These are phyloP conservation scores for Antheraea pernyi DNA, from an alignment of 1,140 invertebrate species.

Conservation along the genomic window DNA sequence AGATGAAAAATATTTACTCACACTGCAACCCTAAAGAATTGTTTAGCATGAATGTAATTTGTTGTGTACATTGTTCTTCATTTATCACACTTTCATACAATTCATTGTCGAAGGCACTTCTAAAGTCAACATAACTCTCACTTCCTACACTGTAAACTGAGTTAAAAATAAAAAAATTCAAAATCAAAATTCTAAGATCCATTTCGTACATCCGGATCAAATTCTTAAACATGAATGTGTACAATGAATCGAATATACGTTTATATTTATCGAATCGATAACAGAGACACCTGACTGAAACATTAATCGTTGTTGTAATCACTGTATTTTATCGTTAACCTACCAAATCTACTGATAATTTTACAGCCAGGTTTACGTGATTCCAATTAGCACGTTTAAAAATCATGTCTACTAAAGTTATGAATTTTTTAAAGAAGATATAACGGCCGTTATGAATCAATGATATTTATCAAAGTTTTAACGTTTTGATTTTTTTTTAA, in stretches of 20 bases:
- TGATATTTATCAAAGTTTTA: too few relatives aligned
- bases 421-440: too few relatives aligned
- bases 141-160: not conserved
- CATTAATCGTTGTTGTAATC: not conserved
- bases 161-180: not conserved
- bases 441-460: too few relatives aligned
- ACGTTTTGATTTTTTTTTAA: too few relatives aligned
- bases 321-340: not conserved
- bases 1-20: constrained; percentile 23
- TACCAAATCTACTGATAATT: not conserved
- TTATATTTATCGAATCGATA: not conserved
- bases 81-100: constrained; percentile 34
- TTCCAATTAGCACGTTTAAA: not conserved
- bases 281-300: not conserved
- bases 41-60: constrained; percentile 25
- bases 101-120: constrained; percentile 30
- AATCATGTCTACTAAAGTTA: not conserved
- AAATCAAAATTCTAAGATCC: not conserved
- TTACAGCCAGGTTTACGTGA: not conserved
- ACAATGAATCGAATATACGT: not conserved
- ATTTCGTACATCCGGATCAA: not conserved
- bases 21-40: constrained; percentile 23
- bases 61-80: constrained; percentile 21
- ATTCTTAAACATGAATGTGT: not conserved
- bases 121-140: constrained; percentile 8